A percentile compares a stretch with the other conserved stretches of the same genome.
phyloP scores from a whole-genome alignment of 2,888 invertebrate genomes.

The Anorthoa munda region DNA sequence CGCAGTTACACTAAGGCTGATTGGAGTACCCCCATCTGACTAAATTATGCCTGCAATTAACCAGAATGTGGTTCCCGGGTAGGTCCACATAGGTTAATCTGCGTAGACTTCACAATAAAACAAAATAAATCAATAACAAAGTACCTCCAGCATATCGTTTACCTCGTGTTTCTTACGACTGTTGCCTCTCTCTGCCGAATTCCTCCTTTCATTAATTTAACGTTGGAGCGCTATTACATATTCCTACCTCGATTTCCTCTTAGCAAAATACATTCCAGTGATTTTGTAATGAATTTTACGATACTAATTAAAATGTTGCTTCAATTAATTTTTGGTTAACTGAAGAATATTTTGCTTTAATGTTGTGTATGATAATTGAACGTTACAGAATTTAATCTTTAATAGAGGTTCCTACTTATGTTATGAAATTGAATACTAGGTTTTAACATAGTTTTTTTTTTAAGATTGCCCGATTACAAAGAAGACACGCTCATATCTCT shows the following conservation, averaged over 20 bases:
- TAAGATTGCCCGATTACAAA: too few species aligned
- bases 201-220: slow-evolving; percentile 42
- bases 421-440: neutral
- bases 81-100: too few species aligned
- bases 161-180: slow-evolving; percentile 11
- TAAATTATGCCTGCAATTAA: too few species aligned
- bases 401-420: neutral
- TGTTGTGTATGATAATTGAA: neutral
- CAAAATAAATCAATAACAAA: slow-evolving; percentile 12
- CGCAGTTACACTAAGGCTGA: too few species aligned
- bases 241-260: slow-evolving; percentile 34
- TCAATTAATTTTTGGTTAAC: slow-evolving; percentile 13
- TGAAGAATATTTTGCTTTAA: slow-evolving; percentile 22
- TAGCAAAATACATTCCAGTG: slow-evolving; percentile 40
- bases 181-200: slow-evolving; percentile 28
- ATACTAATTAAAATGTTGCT: slow-evolving; percentile 40
- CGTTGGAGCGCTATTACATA: slow-evolving; percentile 31
- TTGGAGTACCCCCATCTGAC: too few species aligned
- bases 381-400: neutral
- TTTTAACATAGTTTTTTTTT: neutral
- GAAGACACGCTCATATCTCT: too few species aligned
- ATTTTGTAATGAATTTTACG: slow-evolving; percentile 45
- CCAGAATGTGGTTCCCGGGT: too few species aligned
- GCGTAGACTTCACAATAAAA: neutral
- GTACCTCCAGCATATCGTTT: slow-evolving; percentile 7